Evolutionary conservation across 2,888 invertebrate species (phyloP).

Genomic region (Celastrina argiolus): DNA sequence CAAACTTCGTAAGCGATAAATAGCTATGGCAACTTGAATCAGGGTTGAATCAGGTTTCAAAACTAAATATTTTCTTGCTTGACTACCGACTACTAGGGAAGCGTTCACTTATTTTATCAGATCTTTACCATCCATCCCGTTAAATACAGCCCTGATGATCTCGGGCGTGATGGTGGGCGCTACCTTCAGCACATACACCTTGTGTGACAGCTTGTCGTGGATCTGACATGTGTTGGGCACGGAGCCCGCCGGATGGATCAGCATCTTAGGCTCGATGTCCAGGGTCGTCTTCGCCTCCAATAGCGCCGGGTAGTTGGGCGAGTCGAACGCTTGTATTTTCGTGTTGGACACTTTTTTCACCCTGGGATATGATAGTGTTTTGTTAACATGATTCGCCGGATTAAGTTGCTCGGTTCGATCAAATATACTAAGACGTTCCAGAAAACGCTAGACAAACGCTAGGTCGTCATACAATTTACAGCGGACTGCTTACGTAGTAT

Average conservation of each 20-base stretch:
- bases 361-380: slow-evolving; percentile 51
- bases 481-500: too few relatives aligned
- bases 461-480: too few relatives aligned
- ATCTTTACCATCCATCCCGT: slow-evolving; percentile 80
- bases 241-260: slow-evolving; percentile 57
- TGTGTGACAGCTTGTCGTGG: slow-evolving; percentile 84
- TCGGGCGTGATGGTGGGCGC: slow-evolving; percentile 94
- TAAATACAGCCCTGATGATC: slow-evolving; percentile 83
- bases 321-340: slow-evolving; percentile 89
- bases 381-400: neutral
- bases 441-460: too few relatives aligned
- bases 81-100: too few relatives aligned
- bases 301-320: slow-evolving; percentile 90
- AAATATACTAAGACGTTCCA: neutral
- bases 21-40: too few relatives aligned
- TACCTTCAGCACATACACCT: slow-evolving; percentile 91
- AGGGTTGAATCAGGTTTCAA: too few relatives aligned
- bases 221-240: slow-evolving; percentile 81
- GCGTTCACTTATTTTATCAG: neutral
- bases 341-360: slow-evolving; percentile 87
- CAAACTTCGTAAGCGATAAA: too few relatives aligned
- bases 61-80: too few relatives aligned
- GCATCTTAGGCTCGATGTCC: slow-evolving; percentile 83
- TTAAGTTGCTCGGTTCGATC: neutral
- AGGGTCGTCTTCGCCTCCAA: slow-evolving; percentile 80